Evolutionary conservation across 2,888 invertebrate species (phyloP), one percentile per base, ranked within the genome.

Genomic region (Tuta absoluta): DNA sequence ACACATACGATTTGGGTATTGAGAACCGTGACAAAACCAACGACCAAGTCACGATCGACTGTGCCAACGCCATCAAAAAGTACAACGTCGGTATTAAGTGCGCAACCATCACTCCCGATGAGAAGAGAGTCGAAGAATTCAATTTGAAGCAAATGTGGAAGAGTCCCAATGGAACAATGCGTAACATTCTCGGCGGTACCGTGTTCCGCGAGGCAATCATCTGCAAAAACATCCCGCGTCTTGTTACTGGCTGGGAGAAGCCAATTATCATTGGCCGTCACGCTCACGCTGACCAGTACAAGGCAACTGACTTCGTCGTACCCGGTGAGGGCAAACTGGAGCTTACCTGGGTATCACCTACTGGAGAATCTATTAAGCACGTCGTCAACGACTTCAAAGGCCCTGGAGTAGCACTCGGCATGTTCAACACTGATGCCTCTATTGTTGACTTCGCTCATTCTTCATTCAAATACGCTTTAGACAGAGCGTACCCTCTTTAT

Each of bases 61-160:
- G 98, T 85, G 99, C 99, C 8, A 95, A 98, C 85, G 99, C 99
- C 14, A 94, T 99, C 65, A 96, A 98, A 84, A 97, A 98, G 82
- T 99, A 98, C 92, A 98, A 98, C 87, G 99, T 99, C 62, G 99
- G 99, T 51, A 97, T 99, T 72, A 99, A 99, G 87, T 99, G 99
- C 91, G 99, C 99, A 24, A 97, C 99, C 2, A 99, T 99, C 71
- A 99, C 99, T 0, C 99, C 99, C 1, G 99, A 99, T 85, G 99
- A 99, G 86, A 96, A 97, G 45, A 93, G 99, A 81, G 98, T 99
- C 0, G 96, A 97, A 87, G 97, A 97, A 85, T 96, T 97, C 80
- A 96, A 96, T 1, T 84, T 97, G 71, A 96, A 97, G 81, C 93
- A 96, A 83, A 97, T 97, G 97, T 97, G 97, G 97, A 97, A 96